A percentile compares a stretch with the other conserved stretches of the same genome.
Conservation (phyloP, 2,888 invertebrate species). For the Xanthia icteritia region DNA sequence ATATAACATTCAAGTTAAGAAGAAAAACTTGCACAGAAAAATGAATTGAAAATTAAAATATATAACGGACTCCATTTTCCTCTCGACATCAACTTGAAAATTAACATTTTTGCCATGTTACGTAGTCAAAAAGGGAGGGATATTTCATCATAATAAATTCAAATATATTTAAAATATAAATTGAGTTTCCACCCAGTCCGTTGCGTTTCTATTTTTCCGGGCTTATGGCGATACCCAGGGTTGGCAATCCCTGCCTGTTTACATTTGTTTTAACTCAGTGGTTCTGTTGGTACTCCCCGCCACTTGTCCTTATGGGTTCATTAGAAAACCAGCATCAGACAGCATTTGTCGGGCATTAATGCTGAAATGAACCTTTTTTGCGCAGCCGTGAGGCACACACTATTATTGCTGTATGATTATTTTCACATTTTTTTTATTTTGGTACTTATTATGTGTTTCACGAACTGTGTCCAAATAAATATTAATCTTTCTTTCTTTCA, state of each 20-base stretch:
- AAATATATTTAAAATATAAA: conserved; percentile 59
- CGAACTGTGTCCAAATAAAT: no score
- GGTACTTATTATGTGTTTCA: no score
- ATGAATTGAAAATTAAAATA: neutral
- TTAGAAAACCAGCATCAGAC: no score
- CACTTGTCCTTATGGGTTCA: no score
- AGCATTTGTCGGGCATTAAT: no score
- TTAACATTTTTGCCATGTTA: conserved; percentile 14
- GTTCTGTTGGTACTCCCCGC: no score
- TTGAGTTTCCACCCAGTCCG: conserved; percentile 27
- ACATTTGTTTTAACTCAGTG: conserved; percentile 18
- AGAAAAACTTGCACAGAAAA: neutral
- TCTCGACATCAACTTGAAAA: conserved; percentile 25
- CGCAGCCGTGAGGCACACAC: no score
- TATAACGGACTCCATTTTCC: conserved; percentile 5
- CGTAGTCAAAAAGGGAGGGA: conserved; percentile 28
- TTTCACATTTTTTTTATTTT: no score
- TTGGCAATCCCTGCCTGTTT: conserved; percentile 22
- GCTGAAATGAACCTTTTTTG: no score
- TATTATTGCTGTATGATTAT: no score
- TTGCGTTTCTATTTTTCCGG: conserved; percentile 25
- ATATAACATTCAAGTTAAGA: neutral
- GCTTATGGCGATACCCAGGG: conserved; percentile 2
- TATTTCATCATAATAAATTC: conserved; percentile 49
- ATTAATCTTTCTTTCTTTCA: no score